Evolutionary conservation across 2,113 vertebrate genomes (phyloP).

Genomic region (Bungarus multicinctus): DNA sequence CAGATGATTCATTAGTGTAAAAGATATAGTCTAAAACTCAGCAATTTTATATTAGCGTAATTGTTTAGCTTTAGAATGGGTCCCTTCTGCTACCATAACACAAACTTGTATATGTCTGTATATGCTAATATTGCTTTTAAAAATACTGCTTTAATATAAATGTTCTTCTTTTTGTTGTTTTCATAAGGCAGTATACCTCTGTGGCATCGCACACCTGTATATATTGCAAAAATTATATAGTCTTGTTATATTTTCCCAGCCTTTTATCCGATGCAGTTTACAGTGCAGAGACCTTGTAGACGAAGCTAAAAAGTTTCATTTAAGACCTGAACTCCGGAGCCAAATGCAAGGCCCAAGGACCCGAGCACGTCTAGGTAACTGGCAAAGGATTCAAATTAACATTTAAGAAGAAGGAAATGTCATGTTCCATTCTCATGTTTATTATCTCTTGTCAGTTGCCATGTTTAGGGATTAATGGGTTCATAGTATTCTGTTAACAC

Average conservation of each 20-base stretch:
- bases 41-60: background rate
- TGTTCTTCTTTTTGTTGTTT: background rate
- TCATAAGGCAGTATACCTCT: background rate
- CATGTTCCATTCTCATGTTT: background rate
- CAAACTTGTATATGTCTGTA: background rate
- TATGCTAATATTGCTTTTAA: background rate
- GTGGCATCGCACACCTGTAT: slow-evolving; percentile 17
- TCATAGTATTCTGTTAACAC: background rate
- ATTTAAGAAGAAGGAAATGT: background rate
- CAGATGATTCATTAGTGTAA: background rate
- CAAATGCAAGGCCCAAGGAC: slow-evolving; percentile 98
- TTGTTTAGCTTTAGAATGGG: background rate
- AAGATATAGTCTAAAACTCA: background rate
- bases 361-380: slow-evolving; percentile 89
- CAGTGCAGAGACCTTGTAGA: slow-evolving; percentile 97
- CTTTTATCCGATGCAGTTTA: slow-evolving; percentile 92
- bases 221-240: background rate
- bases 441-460: background rate
- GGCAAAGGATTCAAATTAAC: background rate
- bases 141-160: background rate
- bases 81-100: background rate
- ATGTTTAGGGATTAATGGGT: background rate
- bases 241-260: slow-evolving; percentile 69
- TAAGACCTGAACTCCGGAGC: slow-evolving; percentile 92
- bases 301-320: slow-evolving; percentile 98